These are phyloP conservation scores for Sesia bembeciformis DNA, from an alignment of 2,888 invertebrate genomes.

Conservation along the genomic window DNA sequence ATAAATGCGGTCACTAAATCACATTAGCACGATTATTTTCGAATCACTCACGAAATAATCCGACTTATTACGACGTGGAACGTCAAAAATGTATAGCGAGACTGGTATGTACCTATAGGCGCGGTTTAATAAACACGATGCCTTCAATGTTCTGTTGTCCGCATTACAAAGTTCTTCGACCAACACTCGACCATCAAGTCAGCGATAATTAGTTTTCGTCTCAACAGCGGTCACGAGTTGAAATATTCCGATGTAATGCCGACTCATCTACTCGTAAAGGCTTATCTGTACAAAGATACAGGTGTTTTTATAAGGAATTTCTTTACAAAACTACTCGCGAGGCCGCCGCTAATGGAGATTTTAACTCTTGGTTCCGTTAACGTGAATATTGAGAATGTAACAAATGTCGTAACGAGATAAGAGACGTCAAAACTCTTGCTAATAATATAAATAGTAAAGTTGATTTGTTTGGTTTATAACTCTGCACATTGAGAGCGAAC, in stretches of 20 bases:
- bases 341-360: slow-evolving; percentile 18
- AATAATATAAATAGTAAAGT: no score
- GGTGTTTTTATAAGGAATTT: slow-evolving; percentile 44
- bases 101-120: slow-evolving; percentile 6
- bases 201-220: slow-evolving; percentile 55
- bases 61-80: background rate
- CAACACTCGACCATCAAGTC: background rate
- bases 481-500: no score
- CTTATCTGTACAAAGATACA: slow-evolving; percentile 40
- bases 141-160: background rate
- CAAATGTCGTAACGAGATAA: slow-evolving; percentile 1
- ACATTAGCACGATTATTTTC: background rate
- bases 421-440: slow-evolving; percentile 1
- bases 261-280: slow-evolving; percentile 38
- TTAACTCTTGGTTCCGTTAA: slow-evolving; percentile 22
- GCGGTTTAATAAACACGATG: slow-evolving; percentile 4
- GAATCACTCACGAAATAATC: background rate
- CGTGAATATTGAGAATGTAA: slow-evolving; percentile 13
- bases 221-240: slow-evolving; percentile 48
- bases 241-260: slow-evolving; percentile 44
- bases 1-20: background rate
- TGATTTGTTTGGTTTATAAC: no score
- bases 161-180: background rate
- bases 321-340: slow-evolving; percentile 17
- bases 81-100: no score